Conservation (phyloP, 2,113 vertebrate species). For the Leuciscus idus region DNA sequence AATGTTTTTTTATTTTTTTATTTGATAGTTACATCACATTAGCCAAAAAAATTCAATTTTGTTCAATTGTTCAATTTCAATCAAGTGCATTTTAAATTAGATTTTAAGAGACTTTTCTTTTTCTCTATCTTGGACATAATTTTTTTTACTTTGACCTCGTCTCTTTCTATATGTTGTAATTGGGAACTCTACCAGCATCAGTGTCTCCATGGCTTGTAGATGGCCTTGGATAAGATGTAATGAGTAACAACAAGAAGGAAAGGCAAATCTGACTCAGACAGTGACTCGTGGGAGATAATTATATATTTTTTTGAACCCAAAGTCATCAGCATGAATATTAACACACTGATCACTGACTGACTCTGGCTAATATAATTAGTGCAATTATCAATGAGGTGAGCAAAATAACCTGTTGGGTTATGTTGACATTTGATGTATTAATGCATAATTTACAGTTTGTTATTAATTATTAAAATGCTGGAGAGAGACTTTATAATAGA, state of each 20-base stretch:
- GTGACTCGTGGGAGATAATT: neutral
- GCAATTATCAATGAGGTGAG: conserved; percentile 10
- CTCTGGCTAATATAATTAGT: conserved; percentile 21
- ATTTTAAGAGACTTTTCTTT: neutral
- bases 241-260: neutral
- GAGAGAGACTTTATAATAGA: neutral
- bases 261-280: conserved; percentile 6
- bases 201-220: neutral
- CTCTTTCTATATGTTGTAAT: neutral
- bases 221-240: neutral
- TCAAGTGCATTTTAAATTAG: neutral
- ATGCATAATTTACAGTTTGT: conserved; percentile 9
- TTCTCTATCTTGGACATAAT: neutral
- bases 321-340: conserved; percentile 12
- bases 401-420: conserved; percentile 7
- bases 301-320: neutral
- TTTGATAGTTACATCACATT: neutral
- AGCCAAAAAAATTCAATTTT: too few relatives aligned
- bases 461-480: neutral
- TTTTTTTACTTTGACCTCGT: neutral
- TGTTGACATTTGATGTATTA: conserved; percentile 9
- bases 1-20: neutral
- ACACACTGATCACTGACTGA: conserved; percentile 5
- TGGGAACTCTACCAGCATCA: neutral
- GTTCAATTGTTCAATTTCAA: too few relatives aligned